Evolutionary conservation across 2,113 vertebrate genomes (phyloP).

Genomic region (Aix galericulata): DNA sequence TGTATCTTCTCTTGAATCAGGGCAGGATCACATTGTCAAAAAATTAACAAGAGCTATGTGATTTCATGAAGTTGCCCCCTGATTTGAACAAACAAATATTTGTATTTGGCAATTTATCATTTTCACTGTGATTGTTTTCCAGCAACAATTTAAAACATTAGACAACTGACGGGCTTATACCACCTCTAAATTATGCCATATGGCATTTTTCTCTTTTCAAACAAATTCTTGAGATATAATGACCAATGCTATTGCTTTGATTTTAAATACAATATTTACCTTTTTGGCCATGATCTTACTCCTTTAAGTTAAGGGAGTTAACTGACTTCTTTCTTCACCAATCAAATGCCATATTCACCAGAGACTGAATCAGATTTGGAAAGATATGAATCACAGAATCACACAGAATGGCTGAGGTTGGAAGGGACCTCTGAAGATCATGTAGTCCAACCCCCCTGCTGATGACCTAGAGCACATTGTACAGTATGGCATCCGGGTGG

Average conservation of each 20-base stretch:
- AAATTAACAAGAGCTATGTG: background rate
- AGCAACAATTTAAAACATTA: background rate
- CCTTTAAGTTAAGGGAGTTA: background rate
- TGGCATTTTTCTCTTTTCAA: background rate
- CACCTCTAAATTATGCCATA: background rate
- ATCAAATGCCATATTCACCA: background rate
- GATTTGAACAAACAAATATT: background rate
- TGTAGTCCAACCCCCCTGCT: no score
- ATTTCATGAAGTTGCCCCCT: background rate
- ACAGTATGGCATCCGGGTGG: no score
- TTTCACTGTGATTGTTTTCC: background rate
- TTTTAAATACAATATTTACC: background rate
- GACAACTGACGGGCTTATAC: background rate
- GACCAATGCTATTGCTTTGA: background rate
- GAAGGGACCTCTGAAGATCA: no score
- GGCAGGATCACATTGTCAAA: background rate
- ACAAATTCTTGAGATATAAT: background rate
- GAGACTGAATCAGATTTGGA: background rate
- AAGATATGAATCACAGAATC: background rate
- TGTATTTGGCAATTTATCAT: background rate
- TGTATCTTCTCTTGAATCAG: background rate
- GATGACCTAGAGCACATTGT: no score
- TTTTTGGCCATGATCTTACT: background rate
- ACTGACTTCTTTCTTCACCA: background rate
- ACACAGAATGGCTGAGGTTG: no score